Base-by-base conservation (phyloP, 2,797 vertebrate species). In the Cyclopterus lumpus region DNA sequence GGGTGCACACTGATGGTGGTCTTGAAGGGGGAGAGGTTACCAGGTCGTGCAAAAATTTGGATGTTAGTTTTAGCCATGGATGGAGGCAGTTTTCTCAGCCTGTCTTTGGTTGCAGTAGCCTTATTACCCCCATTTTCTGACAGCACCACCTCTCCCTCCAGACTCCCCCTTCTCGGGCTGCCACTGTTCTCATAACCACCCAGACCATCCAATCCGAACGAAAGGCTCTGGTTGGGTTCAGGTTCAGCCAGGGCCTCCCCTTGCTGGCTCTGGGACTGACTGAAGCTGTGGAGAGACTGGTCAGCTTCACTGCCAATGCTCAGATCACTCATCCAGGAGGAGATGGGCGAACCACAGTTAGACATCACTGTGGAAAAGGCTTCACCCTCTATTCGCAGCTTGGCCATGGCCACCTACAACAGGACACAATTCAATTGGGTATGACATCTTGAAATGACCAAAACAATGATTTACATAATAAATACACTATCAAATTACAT, bases 261-360 rank as follows among this genome's bases (percentile, higher is more conserved):
- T 0, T 97, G 96, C 0, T 97, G 96, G 66, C 96, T 97, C 26
- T 97, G 96, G 77, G 96, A 96, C 0, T 97, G 92, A 71, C 91
- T 99, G 95, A 98, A 97, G 79, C 97, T 97, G 88, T 97, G 96
- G 70, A 97, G 96, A 0, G 97, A 96, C 79, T 96, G 97, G 30
- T 99, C 98, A 0, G 95, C 96, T 0, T 97, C 97, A 26, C 97
- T 97, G 75, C 96, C 95, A 0, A 95, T 72, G 78, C 97, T 98
- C 94, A 98, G 95, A 88, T 98, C 97, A 3, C 97, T 99, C 84
- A 97, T 92, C 98, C 97, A 99, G 1, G 98, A 99, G 71, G 97
- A 97, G 69, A 97, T 94, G 57, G 97, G 97, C 8, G 97, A 98
- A 22, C 95, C 94, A 24, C 94, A 91, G 88, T 94, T 96, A 11